Conservation (phyloP, 2,113 vertebrate genomes). For the Chloropsis hardwickii region DNA sequence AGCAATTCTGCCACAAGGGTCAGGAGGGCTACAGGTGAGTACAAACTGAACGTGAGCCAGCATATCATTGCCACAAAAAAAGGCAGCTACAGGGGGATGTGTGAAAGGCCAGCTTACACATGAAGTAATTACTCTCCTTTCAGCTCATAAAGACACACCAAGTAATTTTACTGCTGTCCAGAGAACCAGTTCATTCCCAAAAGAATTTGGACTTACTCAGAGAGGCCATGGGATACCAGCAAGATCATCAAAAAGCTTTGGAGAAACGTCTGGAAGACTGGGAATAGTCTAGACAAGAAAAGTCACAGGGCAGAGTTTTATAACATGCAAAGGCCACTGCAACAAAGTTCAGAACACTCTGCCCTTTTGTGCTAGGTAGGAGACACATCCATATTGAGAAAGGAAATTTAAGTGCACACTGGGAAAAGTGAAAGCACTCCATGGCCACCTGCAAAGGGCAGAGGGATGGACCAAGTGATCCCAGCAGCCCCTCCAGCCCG, state of each 20-base stretch:
- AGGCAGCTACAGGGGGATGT: background rate
- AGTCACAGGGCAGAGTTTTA: background rate
- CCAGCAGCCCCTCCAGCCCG: background rate
- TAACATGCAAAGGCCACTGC: background rate
- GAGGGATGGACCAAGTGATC: background rate
- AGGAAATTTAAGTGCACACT: background rate
- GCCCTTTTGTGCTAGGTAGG: background rate
- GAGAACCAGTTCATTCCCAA: background rate
- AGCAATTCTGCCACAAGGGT: background rate
- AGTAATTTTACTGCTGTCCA: background rate
- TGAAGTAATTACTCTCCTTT: background rate
- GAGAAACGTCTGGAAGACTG: background rate
- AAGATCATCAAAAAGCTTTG: background rate
- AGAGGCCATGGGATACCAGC: background rate
- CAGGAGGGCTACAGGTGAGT: background rate
- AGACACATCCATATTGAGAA: background rate
- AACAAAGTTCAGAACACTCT: background rate
- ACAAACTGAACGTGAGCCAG: background rate
- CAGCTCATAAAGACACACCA: background rate
- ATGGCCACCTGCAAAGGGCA: background rate
- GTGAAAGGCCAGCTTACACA: background rate
- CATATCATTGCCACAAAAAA: background rate
- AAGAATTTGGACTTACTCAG: background rate
- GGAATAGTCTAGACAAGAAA: background rate
- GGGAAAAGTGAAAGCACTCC: background rate